Evolutionary conservation across 2,113 vertebrate species (phyloP), one percentile per base, ranked within the genome.

Genomic region (Esox niger): DNA sequence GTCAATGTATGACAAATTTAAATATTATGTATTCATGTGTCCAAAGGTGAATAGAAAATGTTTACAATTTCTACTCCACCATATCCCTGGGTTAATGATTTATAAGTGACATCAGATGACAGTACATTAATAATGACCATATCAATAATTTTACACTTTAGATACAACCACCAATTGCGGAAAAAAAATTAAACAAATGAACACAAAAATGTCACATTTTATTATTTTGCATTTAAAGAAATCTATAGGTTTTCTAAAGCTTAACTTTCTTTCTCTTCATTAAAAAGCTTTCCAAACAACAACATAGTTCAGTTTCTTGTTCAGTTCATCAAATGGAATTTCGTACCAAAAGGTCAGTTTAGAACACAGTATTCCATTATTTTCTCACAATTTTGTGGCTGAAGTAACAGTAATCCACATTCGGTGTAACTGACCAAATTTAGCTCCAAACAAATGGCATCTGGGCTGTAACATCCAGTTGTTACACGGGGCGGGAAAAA

Each of bases 121-220:
- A 81, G 73, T 82, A 79, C 82, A 84, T 76, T 43, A 79, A 78
- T 79, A 80, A 81, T 80, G 69, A 80, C 71, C 71, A 79, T 81
- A 82, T 64, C 76, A 69, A 85, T 76, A 75, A 79, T 73, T 81
- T 76, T 74, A 86, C 79, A 84, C 47, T 80, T 21, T 54, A 82
- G 64, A 76, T 74, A 87, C 76, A 84, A 85, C 75, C 75, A 83
- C 82, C 79, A 80, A 75, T 75, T 76, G 49, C 30, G 69, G 74
- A 61, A 13, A 52, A 71, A 67, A 69, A 64, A 46, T 4, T 27
- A 32, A 73, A 67, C 66, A 62, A 73, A 71, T 71, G 56, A 68
- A 78, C 72, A 80, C 69, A 83, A 82, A 82, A 79, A 77, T 64
- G n/a, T 70, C 64, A 68, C 71, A 79, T 71, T 79, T 71, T 69